Evolutionary conservation across 2,113 vertebrate species (phyloP).

Genomic region (Charadrius vociferus): DNA sequence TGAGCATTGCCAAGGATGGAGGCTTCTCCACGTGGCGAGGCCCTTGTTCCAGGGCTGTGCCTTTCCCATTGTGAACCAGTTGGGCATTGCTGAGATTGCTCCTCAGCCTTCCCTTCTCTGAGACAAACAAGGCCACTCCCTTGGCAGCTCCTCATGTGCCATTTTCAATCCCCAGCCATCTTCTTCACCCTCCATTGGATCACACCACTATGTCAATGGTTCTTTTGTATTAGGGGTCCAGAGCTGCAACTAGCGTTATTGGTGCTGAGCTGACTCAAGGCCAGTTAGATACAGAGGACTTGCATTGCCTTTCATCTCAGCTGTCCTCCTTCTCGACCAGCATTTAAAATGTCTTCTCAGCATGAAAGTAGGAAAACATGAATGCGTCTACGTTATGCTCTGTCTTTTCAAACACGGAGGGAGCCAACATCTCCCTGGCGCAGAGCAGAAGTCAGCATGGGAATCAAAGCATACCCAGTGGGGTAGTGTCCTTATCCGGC

Average conservation of each 20-base stretch:
- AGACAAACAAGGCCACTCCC: background rate
- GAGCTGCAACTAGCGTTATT: background rate
- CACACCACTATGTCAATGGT: background rate
- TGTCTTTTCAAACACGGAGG: background rate
- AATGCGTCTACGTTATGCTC: background rate
- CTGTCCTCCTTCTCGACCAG: background rate
- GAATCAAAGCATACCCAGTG: background rate
- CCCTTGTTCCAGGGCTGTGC: background rate
- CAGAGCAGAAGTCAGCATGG: background rate
- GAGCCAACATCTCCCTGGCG: background rate
- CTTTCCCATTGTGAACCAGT: background rate
- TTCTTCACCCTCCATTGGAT: background rate
- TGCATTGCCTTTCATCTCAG: background rate
- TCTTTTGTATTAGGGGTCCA: background rate
- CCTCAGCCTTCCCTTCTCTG: background rate
- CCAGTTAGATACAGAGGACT: background rate
- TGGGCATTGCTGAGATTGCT: background rate
- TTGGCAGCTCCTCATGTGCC: background rate
- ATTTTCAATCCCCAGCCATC: background rate
- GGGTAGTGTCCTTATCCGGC: background rate
- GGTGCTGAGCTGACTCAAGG: background rate
- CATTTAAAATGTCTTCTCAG: background rate
- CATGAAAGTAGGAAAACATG: background rate
- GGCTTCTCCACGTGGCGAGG: background rate
- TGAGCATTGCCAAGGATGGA: background rate